Conservation (phyloP, 1,140 invertebrate genomes). For the Drosophila repleta region DNA sequence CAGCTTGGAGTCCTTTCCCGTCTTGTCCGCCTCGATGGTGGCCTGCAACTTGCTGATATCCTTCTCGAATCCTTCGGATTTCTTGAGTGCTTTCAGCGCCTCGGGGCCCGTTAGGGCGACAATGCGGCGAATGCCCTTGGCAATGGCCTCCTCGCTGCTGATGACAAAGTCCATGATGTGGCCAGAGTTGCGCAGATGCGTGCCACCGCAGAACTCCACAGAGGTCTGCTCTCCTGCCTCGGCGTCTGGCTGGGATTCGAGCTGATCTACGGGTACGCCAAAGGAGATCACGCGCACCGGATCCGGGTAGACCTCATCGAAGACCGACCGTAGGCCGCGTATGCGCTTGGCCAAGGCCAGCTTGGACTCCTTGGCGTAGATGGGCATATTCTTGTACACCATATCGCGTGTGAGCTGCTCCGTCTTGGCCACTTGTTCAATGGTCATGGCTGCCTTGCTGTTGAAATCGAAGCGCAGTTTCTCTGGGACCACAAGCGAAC, state of each 20-base stretch:
- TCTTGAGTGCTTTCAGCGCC: constrained; percentile 93
- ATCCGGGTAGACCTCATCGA: constrained; percentile 99
- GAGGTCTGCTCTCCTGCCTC: constrained; percentile 92
- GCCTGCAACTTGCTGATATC: constrained; percentile 88
- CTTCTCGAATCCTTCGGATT: constrained; percentile 90
- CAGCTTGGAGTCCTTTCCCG: constrained; percentile 87
- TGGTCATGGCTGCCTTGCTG: constrained; percentile 95
- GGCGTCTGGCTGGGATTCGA: constrained; percentile 93
- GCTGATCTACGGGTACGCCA: constrained; percentile 95
- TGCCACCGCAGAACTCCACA: constrained; percentile 99
- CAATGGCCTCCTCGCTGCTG: constrained; percentile 98
- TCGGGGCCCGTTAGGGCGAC: constrained; percentile 98
- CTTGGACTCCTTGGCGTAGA: constrained; percentile 95
- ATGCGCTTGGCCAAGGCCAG: constrained; percentile 90
- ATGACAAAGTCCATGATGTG: constrained; percentile 98
- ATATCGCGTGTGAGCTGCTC: constrained; percentile 93
- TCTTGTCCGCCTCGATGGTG: constrained; percentile 86
- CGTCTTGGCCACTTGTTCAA: constrained; percentile 92
- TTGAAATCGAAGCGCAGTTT: constrained; percentile 98
- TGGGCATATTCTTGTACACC: constrained; percentile 91
- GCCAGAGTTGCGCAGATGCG: constrained; percentile 94
- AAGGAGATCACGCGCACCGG: constrained; percentile 98
- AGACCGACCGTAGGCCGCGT: constrained; percentile 97
- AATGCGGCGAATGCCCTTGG: constrained; percentile 98
- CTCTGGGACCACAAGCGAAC: constrained; percentile 99